Base-by-base conservation (phyloP, 35 echinoderm and acorn worm species). In the Apostichopus japonicus region DNA sequence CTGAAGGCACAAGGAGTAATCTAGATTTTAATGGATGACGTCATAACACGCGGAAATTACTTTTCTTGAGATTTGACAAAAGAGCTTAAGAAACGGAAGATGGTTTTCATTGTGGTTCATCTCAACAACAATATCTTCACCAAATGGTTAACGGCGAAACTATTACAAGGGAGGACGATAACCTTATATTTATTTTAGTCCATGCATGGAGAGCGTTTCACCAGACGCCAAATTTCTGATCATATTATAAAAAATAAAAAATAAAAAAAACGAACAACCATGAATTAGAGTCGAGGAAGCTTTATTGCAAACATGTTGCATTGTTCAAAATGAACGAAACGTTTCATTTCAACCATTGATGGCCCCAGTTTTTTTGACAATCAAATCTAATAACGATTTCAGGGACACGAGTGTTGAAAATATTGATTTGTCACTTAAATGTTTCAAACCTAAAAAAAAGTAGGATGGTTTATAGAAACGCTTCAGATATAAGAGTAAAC, bases 21-120 rank as follows among this genome's bases (percentile, higher is more conserved):
- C 54, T 55, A 84, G 81, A 55, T 84, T 57, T 58, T 57, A 84
- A 58, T 84, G 81, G 16, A 24, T 84, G 51, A 58, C 81, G 81
- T 84, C 81, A 84, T 17, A 55, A 19, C 54, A 8, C 23, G 5
- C 27, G 81, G 16, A 57, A 23, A 24, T 58, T 57, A 54, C 54
- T 84, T 23, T 23, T 57, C 71, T 11, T 67, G 63, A 75, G 71
- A 75, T 75, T 8, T 75, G n/a, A 75, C 71, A 75, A 75, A 19
- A n/a, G 17, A 6, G 71, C n/a, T 75, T 75, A 19, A 19, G 63
- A 67, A 75, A 75, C 71, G n/a, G 71, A 75, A 75, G 71, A 75
- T 19, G 71, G 71, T 19, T 75, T 75, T 75, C 21, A 75, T 75
- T 75, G 71, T 75, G 71, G 15, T 75, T 75, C 16, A 75, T 75